These are phyloP conservation scores for Troilus luridus DNA, from an alignment of 2,888 invertebrate species.

Conservation along the genomic window DNA sequence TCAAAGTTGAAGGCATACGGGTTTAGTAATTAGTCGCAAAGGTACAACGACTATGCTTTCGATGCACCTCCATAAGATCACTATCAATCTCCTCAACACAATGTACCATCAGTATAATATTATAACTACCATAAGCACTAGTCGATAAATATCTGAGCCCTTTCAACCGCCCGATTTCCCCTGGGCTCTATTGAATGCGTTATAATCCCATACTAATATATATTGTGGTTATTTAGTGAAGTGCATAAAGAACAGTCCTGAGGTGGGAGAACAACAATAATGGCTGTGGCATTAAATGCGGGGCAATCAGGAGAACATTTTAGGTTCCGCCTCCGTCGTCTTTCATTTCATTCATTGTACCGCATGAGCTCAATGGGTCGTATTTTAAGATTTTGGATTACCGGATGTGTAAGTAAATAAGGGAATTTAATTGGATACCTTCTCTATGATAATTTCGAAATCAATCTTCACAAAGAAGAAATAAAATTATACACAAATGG, in stretches of 20 bases:
- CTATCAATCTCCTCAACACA: background rate
- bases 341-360: background rate
- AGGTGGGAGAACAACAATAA: slow-evolving; percentile 36
- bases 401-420: background rate
- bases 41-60: background rate
- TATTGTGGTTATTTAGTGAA: slow-evolving; percentile 35
- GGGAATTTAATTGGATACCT: background rate
- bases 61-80: background rate
- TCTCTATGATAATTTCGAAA: background rate
- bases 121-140: background rate
- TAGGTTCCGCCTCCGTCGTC: background rate
- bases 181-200: background rate
- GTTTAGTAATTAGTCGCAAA: background rate
- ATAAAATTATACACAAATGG: too few relatives aligned
- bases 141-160: background rate
- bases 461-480: background rate
- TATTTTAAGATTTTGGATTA: background rate
- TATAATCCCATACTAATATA: slow-evolving; percentile 31
- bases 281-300: background rate
- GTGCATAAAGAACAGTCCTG: slow-evolving; percentile 10
- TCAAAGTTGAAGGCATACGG: background rate
- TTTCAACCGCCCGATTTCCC: background rate
- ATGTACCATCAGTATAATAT: slow-evolving; percentile 14
- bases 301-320: slow-evolving; percentile 11
- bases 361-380: background rate